These are phyloP conservation scores for Pelusios castaneus DNA, from an alignment of 2,113 vertebrate genomes.

Conservation along the genomic window DNA sequence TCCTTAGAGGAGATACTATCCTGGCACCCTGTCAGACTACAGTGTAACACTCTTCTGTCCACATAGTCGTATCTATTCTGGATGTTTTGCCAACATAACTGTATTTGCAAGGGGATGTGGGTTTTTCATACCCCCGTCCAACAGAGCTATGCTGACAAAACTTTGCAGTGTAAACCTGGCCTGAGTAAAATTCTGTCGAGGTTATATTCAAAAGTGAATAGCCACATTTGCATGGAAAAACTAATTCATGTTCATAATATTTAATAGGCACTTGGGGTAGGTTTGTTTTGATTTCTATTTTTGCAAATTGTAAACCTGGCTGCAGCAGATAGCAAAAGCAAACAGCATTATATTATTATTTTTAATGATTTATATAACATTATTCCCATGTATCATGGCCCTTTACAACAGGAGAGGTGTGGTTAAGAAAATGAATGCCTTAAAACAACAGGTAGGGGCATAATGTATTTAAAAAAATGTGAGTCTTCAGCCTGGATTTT, in stretches of 20 bases:
- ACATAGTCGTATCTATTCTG: neutral
- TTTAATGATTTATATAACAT: neutral
- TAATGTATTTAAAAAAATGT: neutral
- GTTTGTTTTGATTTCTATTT: neutral
- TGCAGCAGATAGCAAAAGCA: neutral
- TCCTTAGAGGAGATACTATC: neutral
- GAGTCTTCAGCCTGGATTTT: neutral
- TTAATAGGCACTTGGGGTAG: neutral
- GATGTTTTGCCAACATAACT: neutral
- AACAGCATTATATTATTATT: neutral
- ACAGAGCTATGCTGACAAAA: neutral
- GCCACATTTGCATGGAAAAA: neutral
- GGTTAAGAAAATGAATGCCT: neutral
- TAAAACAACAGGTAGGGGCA: neutral
- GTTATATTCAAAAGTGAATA: neutral
- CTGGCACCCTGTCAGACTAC: too few species aligned
- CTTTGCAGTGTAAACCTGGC: neutral
- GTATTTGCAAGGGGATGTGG: neutral
- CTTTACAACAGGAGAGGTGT: neutral
- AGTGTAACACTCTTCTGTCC: neutral
- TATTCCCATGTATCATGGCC: neutral
- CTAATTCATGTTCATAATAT: neutral
- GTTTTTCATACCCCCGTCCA: neutral
- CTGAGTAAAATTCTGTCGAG: neutral
- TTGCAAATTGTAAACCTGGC: neutral